Evolutionary conservation across 30 jellyfish, hydroid and myxozoan species (phyloP), one percentile per base, ranked within the genome.

Genomic region (Pelagia noctiluca): DNA sequence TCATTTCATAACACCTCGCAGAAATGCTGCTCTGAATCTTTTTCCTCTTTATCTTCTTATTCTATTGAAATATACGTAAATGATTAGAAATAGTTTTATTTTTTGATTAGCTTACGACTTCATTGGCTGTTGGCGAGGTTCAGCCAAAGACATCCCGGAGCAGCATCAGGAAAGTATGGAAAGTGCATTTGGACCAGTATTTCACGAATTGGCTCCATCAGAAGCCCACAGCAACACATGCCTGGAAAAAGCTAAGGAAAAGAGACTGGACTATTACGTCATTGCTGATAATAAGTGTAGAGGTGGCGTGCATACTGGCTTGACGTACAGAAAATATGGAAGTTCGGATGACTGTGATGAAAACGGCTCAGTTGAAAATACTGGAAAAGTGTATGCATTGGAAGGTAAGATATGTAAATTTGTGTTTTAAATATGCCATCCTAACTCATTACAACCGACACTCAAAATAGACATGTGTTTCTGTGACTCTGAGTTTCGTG

Each of bases 121-220:
- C 35, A 75, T 67, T 50, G 91, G 91, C 0, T 81, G 91, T 54
- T 81, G 91, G 91, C 48, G 34, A 68, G 76, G 83, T 1, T 12
- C 19, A 29, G 72, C 53, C 34, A 67, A 69, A 66, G 16, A 2
- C 26, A 52, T 3, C 68, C 16, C 16, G 16, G 68, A n/a, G 50
- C 5, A 23, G 26, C 12, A 24, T 34, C 72, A 18, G 24, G 19
- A 50, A 52, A 36, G 62, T 52, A 12, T 26, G 26, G 53, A 34
- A 8, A 31, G n/a, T n/a, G 68, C 66, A 8, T 81, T 81, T 68
- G 91, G 91, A 21, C 91, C 91, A 24, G 23, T 66, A n/a, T 81
- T 81, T 61, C 30, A 66, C 22, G n/a, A 50, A 4, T 53, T 68
- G 21, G 5, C 71, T 11, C 1, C 84, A 13, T 2, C 25, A 28